Percentiles rank a stretch among this genome's conserved stretches.
These are phyloP conservation scores for Entomyzon cyanotis DNA, from an alignment of 2,113 vertebrate genomes.

Conservation along the genomic window DNA sequence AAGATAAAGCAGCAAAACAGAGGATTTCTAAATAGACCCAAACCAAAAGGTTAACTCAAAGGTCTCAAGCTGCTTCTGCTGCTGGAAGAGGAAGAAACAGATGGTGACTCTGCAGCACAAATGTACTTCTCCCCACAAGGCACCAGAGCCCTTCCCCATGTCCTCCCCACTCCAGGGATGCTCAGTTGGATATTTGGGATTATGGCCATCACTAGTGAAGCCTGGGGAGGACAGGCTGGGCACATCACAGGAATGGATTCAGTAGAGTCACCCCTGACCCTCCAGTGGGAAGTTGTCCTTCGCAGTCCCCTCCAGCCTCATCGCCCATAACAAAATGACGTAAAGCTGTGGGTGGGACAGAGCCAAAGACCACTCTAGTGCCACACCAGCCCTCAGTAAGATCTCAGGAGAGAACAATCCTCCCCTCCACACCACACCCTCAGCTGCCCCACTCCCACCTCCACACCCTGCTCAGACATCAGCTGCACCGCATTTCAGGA, in stretches of 20 bases:
- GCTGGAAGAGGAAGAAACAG: background rate
- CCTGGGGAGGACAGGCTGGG: background rate
- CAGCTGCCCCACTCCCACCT: background rate
- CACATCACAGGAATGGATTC: background rate
- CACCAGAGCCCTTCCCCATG: fast-evolving
- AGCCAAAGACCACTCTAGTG: background rate
- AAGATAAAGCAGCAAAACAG: background rate
- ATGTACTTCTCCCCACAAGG: background rate
- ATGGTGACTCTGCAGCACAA: background rate
- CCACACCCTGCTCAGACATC: fast-evolving
- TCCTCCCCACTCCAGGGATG: background rate
- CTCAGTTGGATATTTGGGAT: background rate
- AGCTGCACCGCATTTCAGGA: background rate
- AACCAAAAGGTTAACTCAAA: background rate
- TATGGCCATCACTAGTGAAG: background rate
- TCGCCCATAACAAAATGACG: background rate
- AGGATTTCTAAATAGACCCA: background rate
- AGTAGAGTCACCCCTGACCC: fast-evolving
- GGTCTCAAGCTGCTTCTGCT: background rate
- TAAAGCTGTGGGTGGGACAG: background rate
- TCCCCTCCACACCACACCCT: background rate
- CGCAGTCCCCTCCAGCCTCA: background rate
- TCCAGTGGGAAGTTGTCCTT: background rate
- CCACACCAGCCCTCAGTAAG: background rate
- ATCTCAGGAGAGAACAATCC: background rate